These are phyloP conservation scores for Nephrotoma appendiculata DNA, from an alignment of 2,888 invertebrate genomes.

Conservation along the genomic window DNA sequence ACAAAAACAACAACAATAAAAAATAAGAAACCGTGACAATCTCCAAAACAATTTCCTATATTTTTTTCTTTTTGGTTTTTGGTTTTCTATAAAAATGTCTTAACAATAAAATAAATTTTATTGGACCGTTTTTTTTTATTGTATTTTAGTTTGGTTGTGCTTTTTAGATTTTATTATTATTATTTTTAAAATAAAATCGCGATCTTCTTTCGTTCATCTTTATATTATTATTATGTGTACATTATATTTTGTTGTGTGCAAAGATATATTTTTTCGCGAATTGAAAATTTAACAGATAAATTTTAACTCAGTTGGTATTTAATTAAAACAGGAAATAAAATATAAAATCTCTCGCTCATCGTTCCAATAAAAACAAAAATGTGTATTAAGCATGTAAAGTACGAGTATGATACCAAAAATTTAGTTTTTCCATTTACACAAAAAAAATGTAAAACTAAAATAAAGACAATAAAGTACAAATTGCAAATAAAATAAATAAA, in stretches of 20 bases:
- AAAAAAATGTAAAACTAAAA: neutral
- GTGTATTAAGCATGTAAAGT: neutral
- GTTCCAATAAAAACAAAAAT: neutral
- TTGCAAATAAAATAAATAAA: neutral
- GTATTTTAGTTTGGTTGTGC: neutral
- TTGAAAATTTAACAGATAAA: neutral
- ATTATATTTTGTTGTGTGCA: neutral
- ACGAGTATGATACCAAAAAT: neutral
- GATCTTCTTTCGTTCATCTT: neutral
- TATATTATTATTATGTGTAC: no score
- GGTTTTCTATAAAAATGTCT: neutral
- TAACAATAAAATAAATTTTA: neutral
- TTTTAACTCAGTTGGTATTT: neutral
- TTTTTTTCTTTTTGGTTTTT: neutral
- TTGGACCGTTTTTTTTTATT: neutral
- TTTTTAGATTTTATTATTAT: neutral
- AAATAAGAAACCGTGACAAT: neutral
- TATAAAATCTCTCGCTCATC: neutral
- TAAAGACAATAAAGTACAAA: neutral
- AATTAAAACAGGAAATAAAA: neutral
- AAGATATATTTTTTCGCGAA: neutral
- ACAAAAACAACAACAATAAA: neutral
- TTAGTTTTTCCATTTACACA: neutral
- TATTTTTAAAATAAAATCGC: neutral
- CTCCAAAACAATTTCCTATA: neutral